Evolutionary conservation across 2,888 invertebrate genomes (phyloP), one percentile per base, ranked within the genome.

Genomic region (Lamproptera curius): DNA sequence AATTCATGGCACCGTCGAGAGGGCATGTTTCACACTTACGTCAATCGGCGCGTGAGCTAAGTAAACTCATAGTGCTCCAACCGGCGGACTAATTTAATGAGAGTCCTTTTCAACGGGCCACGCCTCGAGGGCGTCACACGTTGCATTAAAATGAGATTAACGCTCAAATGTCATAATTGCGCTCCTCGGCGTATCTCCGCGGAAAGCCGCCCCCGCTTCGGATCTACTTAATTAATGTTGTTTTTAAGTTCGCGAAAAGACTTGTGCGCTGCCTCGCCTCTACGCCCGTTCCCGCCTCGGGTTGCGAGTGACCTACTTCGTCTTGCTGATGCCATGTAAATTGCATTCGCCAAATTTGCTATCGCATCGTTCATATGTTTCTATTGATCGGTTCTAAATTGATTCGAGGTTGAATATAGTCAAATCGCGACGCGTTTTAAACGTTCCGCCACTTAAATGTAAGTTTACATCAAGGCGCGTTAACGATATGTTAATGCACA

Each of bases 31-130:
- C 81, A 73, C 82, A 84, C 83, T 83, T 77, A 73, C 72, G 71
- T 70, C 68, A 75, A 76, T 73, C 75, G 73, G 74, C 70, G 79
- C 78, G 76, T 78, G 70, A 75, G 65, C 68, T 67, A 70, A 73
- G 77, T 73, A 68, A 69, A 67, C 62, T 62, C 63, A 80, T 76
- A 81, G 80, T 82, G 79, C 73, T 76, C 75, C 84, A 85, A 75
- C 84, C 81, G 75, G 76, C 75, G 81, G 68, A 79, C 75, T 82
- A 84, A 85, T 85, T 85, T 85, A 85, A 84, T 83, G 85, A 85
- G 80, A 74, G 71, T 68, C 69, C 75, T 73, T 78, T 81, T 71
- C 71, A 76, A 39, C 58, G 53, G 57, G 63, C 68, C 60, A 59
- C 62, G 56, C 61, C 58, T 58, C 61, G 59, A 58, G 59, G 57